Conservation (phyloP, 2,888 invertebrate species). For the Dasypolia templi region DNA sequence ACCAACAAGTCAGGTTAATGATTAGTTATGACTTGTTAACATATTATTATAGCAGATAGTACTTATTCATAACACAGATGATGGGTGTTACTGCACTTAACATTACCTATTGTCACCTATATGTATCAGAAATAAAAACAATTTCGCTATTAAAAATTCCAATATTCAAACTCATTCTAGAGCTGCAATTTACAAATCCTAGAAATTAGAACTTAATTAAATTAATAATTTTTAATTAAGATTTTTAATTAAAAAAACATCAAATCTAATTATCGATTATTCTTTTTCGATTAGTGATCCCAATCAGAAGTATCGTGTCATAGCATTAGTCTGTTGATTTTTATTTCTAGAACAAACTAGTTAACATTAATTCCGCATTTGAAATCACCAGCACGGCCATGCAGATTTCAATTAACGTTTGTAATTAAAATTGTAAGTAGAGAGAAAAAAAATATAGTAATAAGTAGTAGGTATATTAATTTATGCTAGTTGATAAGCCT, state of each 20-base stretch:
- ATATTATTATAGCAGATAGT: background rate
- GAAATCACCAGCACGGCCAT: conserved; percentile 67
- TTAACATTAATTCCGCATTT: conserved; percentile 72
- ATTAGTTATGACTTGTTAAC: background rate
- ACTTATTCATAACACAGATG: background rate
- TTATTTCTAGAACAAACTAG: conserved; percentile 69
- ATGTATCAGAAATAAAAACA: conserved; percentile 23
- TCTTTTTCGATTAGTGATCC: conserved; percentile 64
- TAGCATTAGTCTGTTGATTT: conserved; percentile 57
- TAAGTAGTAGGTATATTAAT: conserved; percentile 85
- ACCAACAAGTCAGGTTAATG: no score
- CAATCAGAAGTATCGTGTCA: conserved; percentile 61
- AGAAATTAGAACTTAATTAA: conserved; percentile 63
- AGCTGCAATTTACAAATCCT: conserved; percentile 57
- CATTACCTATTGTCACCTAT: background rate
- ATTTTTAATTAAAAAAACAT: conserved; percentile 63
- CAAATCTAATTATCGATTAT: conserved; percentile 64
- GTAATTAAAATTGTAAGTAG: conserved; percentile 86
- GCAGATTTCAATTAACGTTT: conserved; percentile 87
- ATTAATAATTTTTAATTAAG: conserved; percentile 63
- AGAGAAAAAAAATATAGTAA: conserved; percentile 82
- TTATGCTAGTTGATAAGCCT: conserved; percentile 86
- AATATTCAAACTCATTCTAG: conserved; percentile 35
- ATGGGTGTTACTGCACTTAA: background rate
- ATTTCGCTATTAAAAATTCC: conserved; percentile 13